phyloP scores from a whole-genome alignment of 2,113 vertebrate species.

The Aegypius monachus region DNA sequence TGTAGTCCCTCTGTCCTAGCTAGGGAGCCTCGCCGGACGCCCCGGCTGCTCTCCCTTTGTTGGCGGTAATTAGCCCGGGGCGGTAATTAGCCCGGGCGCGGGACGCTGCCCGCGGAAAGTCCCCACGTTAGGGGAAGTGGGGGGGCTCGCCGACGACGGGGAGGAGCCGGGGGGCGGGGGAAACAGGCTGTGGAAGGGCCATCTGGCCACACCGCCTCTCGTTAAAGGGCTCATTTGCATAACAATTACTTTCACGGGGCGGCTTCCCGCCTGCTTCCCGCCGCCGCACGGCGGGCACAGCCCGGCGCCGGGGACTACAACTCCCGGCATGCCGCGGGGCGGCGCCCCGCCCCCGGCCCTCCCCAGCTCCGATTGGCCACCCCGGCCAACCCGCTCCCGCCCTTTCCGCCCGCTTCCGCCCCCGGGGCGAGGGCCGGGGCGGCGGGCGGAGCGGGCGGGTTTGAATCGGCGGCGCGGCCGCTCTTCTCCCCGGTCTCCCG shows the following conservation, averaged over 20 bases:
- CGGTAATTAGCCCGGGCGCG: background rate
- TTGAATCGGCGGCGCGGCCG: too few species aligned
- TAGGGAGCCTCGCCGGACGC: background rate
- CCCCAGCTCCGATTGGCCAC: too few species aligned
- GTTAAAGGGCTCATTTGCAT: background rate
- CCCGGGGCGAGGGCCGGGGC: too few species aligned
- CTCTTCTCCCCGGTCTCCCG: too few species aligned
- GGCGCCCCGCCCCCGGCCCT: too few species aligned
- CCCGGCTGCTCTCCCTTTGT: background rate
- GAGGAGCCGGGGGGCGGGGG: background rate
- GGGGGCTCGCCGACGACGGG: background rate
- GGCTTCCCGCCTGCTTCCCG: background rate
- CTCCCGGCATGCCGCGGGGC: background rate
- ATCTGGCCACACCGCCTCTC: background rate
- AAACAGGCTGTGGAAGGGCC: background rate
- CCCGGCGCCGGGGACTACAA: background rate
- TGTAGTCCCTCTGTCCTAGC: background rate
- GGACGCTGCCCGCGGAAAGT: background rate
- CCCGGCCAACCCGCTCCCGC: too few species aligned
- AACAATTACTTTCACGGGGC: accelerated
- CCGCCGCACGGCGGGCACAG: background rate
- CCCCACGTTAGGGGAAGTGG: background rate
- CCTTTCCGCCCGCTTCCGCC: too few species aligned
- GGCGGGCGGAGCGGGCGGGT: too few species aligned
- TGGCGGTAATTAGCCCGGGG: background rate